These are phyloP conservation scores for Hypothenemus hampei DNA, from an alignment of 1,140 invertebrate species.

Conservation along the genomic window DNA sequence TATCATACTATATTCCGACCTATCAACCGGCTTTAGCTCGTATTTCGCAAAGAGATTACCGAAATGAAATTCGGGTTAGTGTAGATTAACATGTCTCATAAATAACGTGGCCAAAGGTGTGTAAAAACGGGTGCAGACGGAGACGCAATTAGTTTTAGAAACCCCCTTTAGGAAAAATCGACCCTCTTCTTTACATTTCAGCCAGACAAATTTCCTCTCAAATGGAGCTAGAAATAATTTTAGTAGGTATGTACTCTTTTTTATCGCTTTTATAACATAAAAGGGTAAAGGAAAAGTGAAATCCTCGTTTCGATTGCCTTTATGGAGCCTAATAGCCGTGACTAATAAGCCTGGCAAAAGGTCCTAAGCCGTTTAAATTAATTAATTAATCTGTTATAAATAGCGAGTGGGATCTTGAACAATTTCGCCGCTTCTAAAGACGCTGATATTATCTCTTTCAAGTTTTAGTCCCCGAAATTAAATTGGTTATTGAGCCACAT, in stretches of 20 bases:
- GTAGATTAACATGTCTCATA: conserved; percentile 25
- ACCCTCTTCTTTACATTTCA: too few relatives aligned
- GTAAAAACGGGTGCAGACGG: conserved; percentile 18
- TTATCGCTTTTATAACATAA: too few relatives aligned
- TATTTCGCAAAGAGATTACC: conserved; percentile 25
- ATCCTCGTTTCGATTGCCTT: background rate
- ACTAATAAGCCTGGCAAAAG: conserved; percentile 29
- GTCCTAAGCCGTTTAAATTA: conserved; percentile 42
- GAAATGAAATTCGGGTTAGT: conserved; percentile 27
- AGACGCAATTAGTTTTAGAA: conserved; percentile 19
- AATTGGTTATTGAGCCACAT: conserved; percentile 17
- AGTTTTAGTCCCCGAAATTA: conserved; percentile 6
- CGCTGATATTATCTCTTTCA: conserved; percentile 13
- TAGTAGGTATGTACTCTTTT: too few relatives aligned
- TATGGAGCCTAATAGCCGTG: background rate
- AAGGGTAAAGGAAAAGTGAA: background rate
- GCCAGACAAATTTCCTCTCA: too few relatives aligned
- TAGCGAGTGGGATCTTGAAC: conserved; percentile 38
- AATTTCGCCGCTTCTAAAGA: conserved; percentile 24
- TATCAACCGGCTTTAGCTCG: conserved; percentile 18
- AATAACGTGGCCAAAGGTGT: conserved; percentile 25
- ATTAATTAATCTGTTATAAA: conserved; percentile 47
- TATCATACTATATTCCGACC: conserved; percentile 14
- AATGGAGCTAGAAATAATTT: too few relatives aligned
- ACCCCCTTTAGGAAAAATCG: background rate